Conservation (phyloP, 1,140 invertebrate species). For the Drosophila tristis region DNA sequence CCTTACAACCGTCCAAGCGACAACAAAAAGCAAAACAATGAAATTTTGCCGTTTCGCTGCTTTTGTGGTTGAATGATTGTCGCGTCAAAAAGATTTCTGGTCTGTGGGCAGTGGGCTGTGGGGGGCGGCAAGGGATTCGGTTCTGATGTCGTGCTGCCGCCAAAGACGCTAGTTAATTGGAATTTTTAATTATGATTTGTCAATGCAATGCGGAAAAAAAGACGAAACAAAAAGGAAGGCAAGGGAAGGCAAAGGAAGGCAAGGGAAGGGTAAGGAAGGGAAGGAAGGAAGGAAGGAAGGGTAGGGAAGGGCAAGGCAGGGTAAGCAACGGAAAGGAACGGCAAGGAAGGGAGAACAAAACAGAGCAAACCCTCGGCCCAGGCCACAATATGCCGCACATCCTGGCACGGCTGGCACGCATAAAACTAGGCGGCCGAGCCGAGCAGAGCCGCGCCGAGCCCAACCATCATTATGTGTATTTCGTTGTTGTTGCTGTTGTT, state of each 20-base stretch:
- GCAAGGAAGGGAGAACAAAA: neutral
- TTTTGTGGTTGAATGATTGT: conserved; percentile 6
- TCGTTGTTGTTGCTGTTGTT: neutral
- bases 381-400: conserved; percentile 7
- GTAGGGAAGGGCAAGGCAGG: neutral
- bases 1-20: too few species aligned
- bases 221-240: conserved; percentile 14
- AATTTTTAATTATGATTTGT: conserved; percentile 80
- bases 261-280: neutral
- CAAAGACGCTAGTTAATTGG: conserved; percentile 71
- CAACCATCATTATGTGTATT: conserved; percentile 15
- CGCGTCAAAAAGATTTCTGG: conserved; percentile 4
- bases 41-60: conserved; percentile 7
- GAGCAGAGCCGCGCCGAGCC: too few species aligned
- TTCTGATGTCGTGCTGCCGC: conserved; percentile 13
- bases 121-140: neutral
- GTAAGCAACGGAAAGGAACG: neutral
- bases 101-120: conserved; percentile 20
- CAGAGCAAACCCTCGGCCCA: too few species aligned
- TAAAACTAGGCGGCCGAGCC: conserved; percentile 36
- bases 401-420: conserved; percentile 15
- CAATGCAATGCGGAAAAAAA: conserved; percentile 38
- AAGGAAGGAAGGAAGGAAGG: conserved; percentile 2
- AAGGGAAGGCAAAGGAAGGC: neutral
- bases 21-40: conserved; percentile 19